These are phyloP conservation scores for Diacarnus erythraeanus DNA, from an alignment of 37 sponge, comb jelly and placozoan species.

Conservation along the genomic window DNA sequence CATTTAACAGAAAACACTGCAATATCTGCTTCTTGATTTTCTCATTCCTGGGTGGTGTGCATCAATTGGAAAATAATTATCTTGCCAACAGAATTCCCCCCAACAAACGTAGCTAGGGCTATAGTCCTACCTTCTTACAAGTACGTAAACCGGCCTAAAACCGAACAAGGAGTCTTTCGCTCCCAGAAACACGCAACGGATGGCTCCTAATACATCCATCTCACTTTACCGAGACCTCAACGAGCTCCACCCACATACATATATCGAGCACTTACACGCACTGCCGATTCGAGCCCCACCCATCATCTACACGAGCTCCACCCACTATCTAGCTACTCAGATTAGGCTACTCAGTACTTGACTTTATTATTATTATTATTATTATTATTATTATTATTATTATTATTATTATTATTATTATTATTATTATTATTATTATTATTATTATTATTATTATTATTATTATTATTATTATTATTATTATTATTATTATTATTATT, in stretches of 20 bases:
- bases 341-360: too few species aligned
- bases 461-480: too few species aligned
- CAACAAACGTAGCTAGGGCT: too few species aligned
- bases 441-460: too few species aligned
- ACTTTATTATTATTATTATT: too few species aligned
- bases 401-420: too few species aligned
- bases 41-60: constrained; percentile 44
- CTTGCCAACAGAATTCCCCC: too few species aligned
- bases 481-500: too few species aligned
- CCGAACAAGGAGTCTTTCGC: constrained; percentile 40
- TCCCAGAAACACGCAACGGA: constrained; percentile 18
- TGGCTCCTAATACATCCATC: background rate
- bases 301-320: too few species aligned
- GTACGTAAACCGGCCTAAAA: constrained; percentile 24
- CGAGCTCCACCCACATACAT: background rate
- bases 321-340: too few species aligned
- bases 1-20: constrained; percentile 73
- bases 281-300: background rate
- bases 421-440: too few species aligned
- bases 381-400: too few species aligned
- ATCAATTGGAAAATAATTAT: constrained; percentile 2
- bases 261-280: background rate
- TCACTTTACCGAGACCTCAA: background rate
- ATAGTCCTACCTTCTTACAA: constrained; percentile 11
- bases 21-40: constrained; percentile 60